Base-by-base conservation (phyloP, 2,797 vertebrate species). In the Euthynnus affinis region DNA sequence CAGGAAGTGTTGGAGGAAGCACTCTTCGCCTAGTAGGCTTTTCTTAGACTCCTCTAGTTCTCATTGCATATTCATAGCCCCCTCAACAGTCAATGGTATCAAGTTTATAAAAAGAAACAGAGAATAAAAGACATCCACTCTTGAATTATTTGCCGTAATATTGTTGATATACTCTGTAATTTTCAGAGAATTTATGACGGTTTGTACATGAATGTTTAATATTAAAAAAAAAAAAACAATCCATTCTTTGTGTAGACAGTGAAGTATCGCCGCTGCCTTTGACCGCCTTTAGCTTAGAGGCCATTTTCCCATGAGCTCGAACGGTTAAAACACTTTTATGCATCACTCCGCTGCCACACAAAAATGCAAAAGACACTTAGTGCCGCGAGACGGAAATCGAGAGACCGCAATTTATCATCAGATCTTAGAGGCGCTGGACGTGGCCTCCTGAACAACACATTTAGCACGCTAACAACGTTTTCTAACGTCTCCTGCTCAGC, bases 1-100 rank as follows among this genome's bases (percentile, higher is more conserved):
- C 88, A 90, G 89, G 89, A 91, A 91, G 92, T 92, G 93, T 91
- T 82, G 81, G 84, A 91, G 88, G 88, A 91, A 89, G 89, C 82
- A 78, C 88, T 89, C 83, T 87, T 73, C 86, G 88, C 70, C 81
- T 78, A 67, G 80, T 72, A 79, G 84, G 89, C 87, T 89, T 90
- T 91, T 89, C 87, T 87, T 85, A 87, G 71, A 84, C 71, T 90
- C 74, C 76, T 37, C 37, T 42, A 55, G 72, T 73, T 63, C 87
- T 91, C 86, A 87, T 91, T 90, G 90, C 87, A 91, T 93, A 93
- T 94, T 94, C 89, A 92, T 90, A 71, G 66, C 69, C 78, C 72
- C 83, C 40, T 78, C 76, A 62, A 77, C 58, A 64, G 83, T 70
- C 5, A 15, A 85, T 72, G 58, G 80, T 74, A 83, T 90, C 76